phyloP scores from a whole-genome alignment of 2,797 vertebrate genomes.

The Pangasius macronema region DNA sequence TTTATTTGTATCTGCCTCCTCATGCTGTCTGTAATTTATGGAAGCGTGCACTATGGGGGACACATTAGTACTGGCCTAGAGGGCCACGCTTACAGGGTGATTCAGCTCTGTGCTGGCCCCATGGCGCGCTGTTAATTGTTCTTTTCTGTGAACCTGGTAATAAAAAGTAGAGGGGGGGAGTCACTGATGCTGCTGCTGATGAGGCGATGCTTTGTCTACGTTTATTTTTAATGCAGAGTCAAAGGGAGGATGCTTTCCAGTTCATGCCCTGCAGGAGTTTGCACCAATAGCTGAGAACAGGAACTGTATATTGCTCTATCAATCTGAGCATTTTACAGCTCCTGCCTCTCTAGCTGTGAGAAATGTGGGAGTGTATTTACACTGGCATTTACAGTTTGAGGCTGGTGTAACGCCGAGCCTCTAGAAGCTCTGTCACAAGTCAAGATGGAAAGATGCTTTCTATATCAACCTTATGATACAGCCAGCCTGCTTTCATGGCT shows the following conservation, averaged over 20 bases:
- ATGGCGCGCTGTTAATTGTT: slow-evolving; percentile 75
- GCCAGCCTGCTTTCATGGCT: background rate
- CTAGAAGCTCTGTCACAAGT: slow-evolving; percentile 55
- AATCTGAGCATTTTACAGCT: slow-evolving; percentile 75
- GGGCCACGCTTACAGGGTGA: slow-evolving; percentile 60
- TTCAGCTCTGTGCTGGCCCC: slow-evolving; percentile 61
- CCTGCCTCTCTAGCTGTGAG: slow-evolving; percentile 67
- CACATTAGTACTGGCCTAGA: slow-evolving; percentile 67
- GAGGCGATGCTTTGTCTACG: slow-evolving; percentile 64
- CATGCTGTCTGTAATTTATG: slow-evolving; percentile 75
- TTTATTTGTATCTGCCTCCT: slow-evolving; percentile 84
- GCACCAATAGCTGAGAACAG: slow-evolving; percentile 71
- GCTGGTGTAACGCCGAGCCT: slow-evolving; percentile 55
- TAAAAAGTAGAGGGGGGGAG: slow-evolving; percentile 64
- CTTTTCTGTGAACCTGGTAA: slow-evolving; percentile 60
- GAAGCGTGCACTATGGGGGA: slow-evolving; percentile 69
- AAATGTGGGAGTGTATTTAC: slow-evolving; percentile 76
- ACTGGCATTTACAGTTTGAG: slow-evolving; percentile 65
- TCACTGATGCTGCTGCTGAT: slow-evolving; percentile 65
- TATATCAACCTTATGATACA: slow-evolving; percentile 30
- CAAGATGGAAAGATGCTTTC: slow-evolving; percentile 42
- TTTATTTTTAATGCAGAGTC: slow-evolving; percentile 72
- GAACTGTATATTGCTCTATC: slow-evolving; percentile 74
- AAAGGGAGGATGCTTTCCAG: slow-evolving; percentile 70
- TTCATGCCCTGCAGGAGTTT: slow-evolving; percentile 68